Conservation (phyloP, 1,140 invertebrate genomes). For the Spodoptera litura region DNA sequence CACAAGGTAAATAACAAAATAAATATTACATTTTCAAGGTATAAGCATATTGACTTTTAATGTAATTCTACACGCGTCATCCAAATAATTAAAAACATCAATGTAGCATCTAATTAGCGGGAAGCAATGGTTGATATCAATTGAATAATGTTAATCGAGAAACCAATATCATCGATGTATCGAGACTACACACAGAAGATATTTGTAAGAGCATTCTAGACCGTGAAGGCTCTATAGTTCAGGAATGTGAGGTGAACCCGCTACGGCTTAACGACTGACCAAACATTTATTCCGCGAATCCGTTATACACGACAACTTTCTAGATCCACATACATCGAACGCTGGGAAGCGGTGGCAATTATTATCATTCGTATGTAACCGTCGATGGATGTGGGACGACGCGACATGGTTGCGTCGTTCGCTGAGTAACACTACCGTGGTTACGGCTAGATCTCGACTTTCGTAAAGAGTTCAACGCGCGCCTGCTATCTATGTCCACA, state of each 20-base stretch:
- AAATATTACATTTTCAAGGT: no score
- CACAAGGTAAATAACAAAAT: no score
- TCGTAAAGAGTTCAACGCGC: conserved; percentile 82
- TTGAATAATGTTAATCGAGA: neutral
- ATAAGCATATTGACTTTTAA: no score
- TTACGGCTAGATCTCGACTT: conserved; percentile 61
- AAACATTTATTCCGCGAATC: conserved; percentile 46
- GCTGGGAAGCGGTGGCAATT: neutral
- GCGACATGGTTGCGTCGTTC: conserved; percentile 6
- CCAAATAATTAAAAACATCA: neutral
- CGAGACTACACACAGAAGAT: conserved; percentile 4
- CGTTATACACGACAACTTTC: conserved; percentile 26
- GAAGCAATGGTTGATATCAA: neutral
- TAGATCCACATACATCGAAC: conserved; percentile 47
- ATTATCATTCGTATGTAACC: neutral
- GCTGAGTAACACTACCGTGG: neutral
- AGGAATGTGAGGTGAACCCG: conserved; percentile 58
- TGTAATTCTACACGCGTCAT: neutral
- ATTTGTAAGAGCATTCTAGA: conserved; percentile 50
- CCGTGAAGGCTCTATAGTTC: conserved; percentile 47
- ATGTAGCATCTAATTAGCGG: neutral
- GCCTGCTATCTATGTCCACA: conserved; percentile 53
- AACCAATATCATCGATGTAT: neutral
- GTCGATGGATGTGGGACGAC: conserved; percentile 45
- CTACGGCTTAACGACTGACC: conserved; percentile 47